Conservation (phyloP, 2,888 invertebrate genomes). For the Lasioglossum leucozonium region DNA sequence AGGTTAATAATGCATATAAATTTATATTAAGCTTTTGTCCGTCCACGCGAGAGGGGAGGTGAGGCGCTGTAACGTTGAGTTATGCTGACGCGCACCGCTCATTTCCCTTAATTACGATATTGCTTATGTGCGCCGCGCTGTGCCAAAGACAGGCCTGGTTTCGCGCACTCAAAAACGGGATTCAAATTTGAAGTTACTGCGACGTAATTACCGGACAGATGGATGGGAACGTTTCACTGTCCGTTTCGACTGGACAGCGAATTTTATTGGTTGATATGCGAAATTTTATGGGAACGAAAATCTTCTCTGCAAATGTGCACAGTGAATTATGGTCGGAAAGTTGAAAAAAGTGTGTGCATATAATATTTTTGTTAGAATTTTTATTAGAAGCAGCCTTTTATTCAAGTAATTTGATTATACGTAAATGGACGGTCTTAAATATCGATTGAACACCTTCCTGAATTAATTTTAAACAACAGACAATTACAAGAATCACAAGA, state of each 20-base stretch:
- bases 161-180: constrained; percentile 56
- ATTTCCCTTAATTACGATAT: constrained; percentile 65
- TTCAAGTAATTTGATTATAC: neutral
- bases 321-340: neutral
- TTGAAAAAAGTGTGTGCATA: neutral
- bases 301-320: neutral
- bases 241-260: constrained; percentile 23
- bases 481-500: neutral
- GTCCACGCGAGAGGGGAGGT: neutral
- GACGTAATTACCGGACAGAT: constrained; percentile 48
- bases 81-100: constrained; percentile 54
- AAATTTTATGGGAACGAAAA: neutral
- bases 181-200: constrained; percentile 56
- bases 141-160: constrained; percentile 44
- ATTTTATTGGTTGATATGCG: constrained; percentile 7
- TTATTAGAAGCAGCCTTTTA: neutral
- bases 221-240: constrained; percentile 30
- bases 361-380: neutral
- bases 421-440: neutral
- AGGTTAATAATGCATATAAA: constrained; percentile 60
- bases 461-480: neutral
- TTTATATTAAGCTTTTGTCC: constrained; percentile 62
- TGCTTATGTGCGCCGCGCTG: constrained; percentile 45
- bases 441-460: neutral
- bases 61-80: constrained; percentile 52